Evolutionary conservation across 2,113 vertebrate genomes (phyloP).

Genomic region (Amphilophus citrinellus): DNA sequence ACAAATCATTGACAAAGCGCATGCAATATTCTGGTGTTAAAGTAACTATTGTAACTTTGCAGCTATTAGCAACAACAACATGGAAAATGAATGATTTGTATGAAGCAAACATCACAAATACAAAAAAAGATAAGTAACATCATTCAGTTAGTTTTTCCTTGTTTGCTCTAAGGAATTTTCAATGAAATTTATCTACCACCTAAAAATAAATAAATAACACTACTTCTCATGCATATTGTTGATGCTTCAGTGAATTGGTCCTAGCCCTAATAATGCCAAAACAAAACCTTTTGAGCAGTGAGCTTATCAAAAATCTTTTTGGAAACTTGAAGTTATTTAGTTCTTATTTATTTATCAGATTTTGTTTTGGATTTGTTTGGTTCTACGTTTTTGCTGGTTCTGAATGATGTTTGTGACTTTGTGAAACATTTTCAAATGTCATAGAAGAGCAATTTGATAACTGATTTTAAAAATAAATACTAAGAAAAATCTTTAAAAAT

Average conservation of each 20-base stretch:
- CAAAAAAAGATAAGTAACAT: neutral
- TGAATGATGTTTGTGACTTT: conserved; percentile 3
- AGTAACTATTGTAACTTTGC: neutral
- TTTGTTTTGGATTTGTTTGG: neutral
- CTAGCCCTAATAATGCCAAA: neutral
- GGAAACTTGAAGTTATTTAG: conserved; percentile 2
- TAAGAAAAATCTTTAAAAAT: conserved; percentile 56
- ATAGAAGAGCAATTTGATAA: neutral
- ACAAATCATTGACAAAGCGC: neutral
- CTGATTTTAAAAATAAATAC: conserved; percentile 35
- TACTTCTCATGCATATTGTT: neutral
- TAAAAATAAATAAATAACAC: neutral
- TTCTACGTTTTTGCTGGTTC: neutral
- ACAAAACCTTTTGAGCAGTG: neutral
- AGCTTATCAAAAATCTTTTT: neutral
- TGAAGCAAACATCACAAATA: neutral
- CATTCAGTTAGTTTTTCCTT: neutral
- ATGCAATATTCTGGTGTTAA: neutral
- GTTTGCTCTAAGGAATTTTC: neutral
- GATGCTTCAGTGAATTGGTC: neutral
- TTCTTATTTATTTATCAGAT: neutral
- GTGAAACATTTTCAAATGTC: conserved; percentile 3
- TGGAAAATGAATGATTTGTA: neutral
- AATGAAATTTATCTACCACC: neutral
- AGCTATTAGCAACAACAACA: neutral